Evolutionary conservation across 2,888 invertebrate genomes (phyloP).

Genomic region (Agrochola lychnidis): DNA sequence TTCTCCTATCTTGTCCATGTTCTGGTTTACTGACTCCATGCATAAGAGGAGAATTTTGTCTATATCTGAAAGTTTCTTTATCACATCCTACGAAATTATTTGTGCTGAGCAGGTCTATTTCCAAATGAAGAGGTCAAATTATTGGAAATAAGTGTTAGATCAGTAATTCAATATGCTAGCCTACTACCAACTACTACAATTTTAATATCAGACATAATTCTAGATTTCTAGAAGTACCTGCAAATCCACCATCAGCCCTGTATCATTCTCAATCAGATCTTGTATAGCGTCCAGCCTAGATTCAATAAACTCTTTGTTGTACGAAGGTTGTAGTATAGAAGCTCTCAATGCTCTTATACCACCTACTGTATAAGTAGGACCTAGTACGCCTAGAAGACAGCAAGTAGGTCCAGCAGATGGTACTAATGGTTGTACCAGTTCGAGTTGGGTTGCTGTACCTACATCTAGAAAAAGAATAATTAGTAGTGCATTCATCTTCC

Average conservation of each 20-base stretch:
- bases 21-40: conserved; percentile 86
- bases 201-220: background rate
- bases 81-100: conserved; percentile 86
- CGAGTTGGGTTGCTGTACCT: conserved; percentile 94
- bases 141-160: background rate
- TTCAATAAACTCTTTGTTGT: conserved; percentile 92
- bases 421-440: conserved; percentile 91
- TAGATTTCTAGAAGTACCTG: conserved; percentile 85
- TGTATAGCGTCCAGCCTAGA: conserved; percentile 93
- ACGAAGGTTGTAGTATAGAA: conserved; percentile 95
- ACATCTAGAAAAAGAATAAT: conserved; percentile 91
- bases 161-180: background rate
- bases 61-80: conserved; percentile 94
- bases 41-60: conserved; percentile 93
- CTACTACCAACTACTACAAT: background rate
- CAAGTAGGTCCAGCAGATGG: conserved; percentile 85
- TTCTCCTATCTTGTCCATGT: conserved; percentile 91
- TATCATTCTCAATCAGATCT: conserved; percentile 93
- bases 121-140: background rate
- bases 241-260: conserved; percentile 91
- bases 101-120: background rate
- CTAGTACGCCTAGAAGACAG: conserved; percentile 85
- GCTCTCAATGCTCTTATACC: conserved; percentile 95
- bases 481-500: background rate
- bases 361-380: conserved; percentile 88